phyloP scores from a whole-genome alignment of 2,113 vertebrate species.

The Nerophis ophidion region DNA sequence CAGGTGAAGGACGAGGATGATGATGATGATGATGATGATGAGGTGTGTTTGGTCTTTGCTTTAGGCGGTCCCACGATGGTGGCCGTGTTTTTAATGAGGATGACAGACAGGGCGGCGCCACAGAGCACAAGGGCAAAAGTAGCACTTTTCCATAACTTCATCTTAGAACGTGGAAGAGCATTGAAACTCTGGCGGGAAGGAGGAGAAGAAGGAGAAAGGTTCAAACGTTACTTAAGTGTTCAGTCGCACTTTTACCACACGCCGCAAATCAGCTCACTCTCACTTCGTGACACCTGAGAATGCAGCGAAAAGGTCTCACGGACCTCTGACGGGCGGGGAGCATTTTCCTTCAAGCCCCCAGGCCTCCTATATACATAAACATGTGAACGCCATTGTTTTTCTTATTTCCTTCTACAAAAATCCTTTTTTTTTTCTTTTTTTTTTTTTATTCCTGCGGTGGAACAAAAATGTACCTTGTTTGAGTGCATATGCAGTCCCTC shows the following conservation, averaged over 20 bases:
- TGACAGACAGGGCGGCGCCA: conserved; percentile 76
- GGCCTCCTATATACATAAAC: conserved; percentile 4
- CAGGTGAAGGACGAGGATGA: conserved; percentile 27
- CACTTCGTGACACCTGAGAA: conserved; percentile 50
- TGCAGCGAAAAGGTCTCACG: conserved; percentile 21
- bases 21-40: conserved; percentile 18
- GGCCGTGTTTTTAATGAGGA: conserved; percentile 78
- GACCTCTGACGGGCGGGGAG: conserved; percentile 17
- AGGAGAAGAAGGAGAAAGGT: conserved; percentile 29
- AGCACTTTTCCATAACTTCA: conserved; percentile 93
- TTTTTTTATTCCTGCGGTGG: too few species aligned
- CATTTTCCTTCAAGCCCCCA: neutral
- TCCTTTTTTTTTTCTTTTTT: too few species aligned
- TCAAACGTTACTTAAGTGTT: neutral
- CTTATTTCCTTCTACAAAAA: too few species aligned
- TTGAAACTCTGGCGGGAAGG: conserved; percentile 77
- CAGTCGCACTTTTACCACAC: conserved; percentile 20
- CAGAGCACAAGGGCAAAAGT: conserved; percentile 84
- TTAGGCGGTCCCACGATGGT: conserved; percentile 37
- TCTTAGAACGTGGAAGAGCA: conserved; percentile 86
- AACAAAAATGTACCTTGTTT: too few species aligned
- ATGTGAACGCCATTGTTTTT: too few species aligned
- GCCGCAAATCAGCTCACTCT: neutral
- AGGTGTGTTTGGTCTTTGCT: conserved; percentile 32
- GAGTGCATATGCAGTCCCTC: too few species aligned